Percentiles rank a stretch among this genome's conserved stretches.
Conservation (phyloP, 2,888 invertebrate species). For the Euphydryas editha region DNA sequence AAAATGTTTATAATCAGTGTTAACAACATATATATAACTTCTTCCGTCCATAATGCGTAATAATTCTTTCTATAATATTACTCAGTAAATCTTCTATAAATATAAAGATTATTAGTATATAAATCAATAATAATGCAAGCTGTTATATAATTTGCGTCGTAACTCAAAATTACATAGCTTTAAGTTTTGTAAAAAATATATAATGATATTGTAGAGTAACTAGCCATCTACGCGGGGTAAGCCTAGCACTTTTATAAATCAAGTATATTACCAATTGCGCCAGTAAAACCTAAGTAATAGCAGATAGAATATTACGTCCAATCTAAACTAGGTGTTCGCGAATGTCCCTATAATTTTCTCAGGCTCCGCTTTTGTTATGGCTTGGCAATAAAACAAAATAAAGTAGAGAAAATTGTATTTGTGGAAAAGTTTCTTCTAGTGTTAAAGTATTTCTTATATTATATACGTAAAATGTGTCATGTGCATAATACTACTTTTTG, state of each 20-base stretch:
- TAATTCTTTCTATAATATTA: neutral
- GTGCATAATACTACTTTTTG: too few relatives aligned
- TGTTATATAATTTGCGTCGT: neutral
- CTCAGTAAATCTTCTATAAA: neutral
- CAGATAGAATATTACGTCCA: slow-evolving; percentile 30
- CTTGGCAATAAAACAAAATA: neutral
- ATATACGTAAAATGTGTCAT: neutral
- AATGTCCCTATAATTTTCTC: slow-evolving; percentile 39
- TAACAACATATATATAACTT: neutral
- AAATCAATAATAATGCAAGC: neutral
- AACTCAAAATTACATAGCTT: neutral
- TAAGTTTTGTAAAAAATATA: neutral
- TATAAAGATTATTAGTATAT: neutral
- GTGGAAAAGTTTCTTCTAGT: neutral
- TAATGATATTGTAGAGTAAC: slow-evolving; percentile 1
- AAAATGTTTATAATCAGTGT: too few relatives aligned
- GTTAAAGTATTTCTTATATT: neutral
- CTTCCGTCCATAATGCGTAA: neutral
- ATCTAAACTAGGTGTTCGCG: slow-evolving; percentile 38
- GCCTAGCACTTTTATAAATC: neutral
- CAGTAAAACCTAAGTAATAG: slow-evolving; percentile 29
- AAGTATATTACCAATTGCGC: slow-evolving; percentile 15
- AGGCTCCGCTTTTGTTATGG: slow-evolving; percentile 2
- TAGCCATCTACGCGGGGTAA: neutral
- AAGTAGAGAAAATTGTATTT: neutral